A percentile compares a stretch with the other conserved stretches of the same genome.
phyloP scores from a whole-genome alignment of 2,888 invertebrate species.

The Opisthograptis luteolata region DNA sequence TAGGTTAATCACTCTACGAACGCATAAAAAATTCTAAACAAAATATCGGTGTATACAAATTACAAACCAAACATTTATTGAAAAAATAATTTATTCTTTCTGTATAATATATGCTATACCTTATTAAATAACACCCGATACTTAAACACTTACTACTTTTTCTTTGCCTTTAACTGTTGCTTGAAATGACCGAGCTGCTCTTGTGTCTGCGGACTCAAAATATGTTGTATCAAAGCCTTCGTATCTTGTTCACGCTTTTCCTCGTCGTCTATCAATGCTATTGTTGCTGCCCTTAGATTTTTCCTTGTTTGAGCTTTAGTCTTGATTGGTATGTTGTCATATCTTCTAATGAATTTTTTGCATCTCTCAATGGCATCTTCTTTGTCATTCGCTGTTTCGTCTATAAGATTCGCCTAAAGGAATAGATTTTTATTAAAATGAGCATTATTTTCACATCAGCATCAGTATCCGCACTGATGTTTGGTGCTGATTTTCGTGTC shows the following conservation, averaged over 20 bases:
- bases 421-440: background rate
- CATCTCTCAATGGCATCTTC: conserved; percentile 19
- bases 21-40: no score
- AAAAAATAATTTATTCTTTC: no score
- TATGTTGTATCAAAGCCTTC: conserved; percentile 79
- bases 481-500: no score
- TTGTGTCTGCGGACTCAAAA: conserved; percentile 86
- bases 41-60: no score
- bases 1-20: no score
- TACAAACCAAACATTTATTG: no score
- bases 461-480: no score
- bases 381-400: conserved; percentile 83
- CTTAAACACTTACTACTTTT: no score
- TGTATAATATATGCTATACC: no score
- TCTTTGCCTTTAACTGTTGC: conserved; percentile 40
- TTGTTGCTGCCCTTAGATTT: conserved; percentile 64
- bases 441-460: no score
- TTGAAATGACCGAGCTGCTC: conserved; percentile 86
- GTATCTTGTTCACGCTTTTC: conserved; percentile 84
- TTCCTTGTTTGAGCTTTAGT: conserved; percentile 81
- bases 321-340: conserved; percentile 84
- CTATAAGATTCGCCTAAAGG: conserved; percentile 85
- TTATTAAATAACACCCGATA: no score
- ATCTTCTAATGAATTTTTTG: conserved; percentile 67
- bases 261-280: conserved; percentile 78